phyloP scores from a whole-genome alignment of 1,140 invertebrate species.

The Bombus turneri region DNA sequence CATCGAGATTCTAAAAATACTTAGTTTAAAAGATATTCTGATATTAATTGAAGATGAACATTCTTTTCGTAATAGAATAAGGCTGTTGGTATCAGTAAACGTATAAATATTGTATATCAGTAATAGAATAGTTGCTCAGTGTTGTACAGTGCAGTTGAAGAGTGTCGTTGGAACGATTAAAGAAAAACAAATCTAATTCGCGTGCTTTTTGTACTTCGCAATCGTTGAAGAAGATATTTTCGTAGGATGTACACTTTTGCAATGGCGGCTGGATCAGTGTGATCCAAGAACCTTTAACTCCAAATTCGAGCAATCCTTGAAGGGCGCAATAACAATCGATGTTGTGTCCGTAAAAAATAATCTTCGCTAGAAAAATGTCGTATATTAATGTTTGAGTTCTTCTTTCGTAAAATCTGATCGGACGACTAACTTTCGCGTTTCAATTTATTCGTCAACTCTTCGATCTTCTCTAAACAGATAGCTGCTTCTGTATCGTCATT shows the following conservation, averaged over 20 bases:
- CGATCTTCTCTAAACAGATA: slow-evolving; percentile 78
- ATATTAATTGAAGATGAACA: no score
- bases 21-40: no score
- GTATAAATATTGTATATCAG: no score
- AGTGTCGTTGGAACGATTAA: no score
- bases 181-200: background rate
- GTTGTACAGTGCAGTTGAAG: no score
- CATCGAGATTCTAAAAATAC: no score
- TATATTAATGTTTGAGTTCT: background rate
- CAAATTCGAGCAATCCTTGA: slow-evolving; percentile 83
- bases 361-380: slow-evolving; percentile 68
- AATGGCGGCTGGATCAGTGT: slow-evolving; percentile 83
- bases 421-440: slow-evolving; percentile 57
- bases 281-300: slow-evolving; percentile 81
- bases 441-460: slow-evolving; percentile 76
- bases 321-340: slow-evolving; percentile 85
- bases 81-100: no score
- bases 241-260: slow-evolving; percentile 65
- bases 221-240: slow-evolving; percentile 77
- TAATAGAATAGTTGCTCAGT: no score
- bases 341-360: slow-evolving; percentile 85
- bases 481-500: slow-evolving; percentile 84
- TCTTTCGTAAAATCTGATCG: background rate
- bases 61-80: no score
- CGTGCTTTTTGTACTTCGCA: slow-evolving; percentile 59